Base-by-base conservation (phyloP, 1,140 invertebrate genomes). In the Galleria mellonella region DNA sequence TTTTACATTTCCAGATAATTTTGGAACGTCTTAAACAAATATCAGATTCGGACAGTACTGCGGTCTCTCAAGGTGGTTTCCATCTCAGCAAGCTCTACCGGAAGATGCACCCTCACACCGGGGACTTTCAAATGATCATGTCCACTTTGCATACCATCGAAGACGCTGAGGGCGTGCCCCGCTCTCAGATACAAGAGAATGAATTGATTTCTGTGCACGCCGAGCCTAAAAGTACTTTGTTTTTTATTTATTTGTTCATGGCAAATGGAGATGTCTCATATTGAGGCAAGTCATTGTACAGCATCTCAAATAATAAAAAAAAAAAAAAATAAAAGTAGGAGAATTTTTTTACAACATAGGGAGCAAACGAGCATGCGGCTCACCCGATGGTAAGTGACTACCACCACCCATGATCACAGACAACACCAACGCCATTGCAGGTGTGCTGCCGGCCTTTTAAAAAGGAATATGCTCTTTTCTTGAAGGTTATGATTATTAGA, bases 121-220 rank as follows among this genome's bases (percentile, higher is more conserved):
- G 43, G 0, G 75, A 79, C 57, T 77, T 75, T 52, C 63, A 72
- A 23, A 14, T 73, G 3, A 64, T 81, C 5, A 33, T 69, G 54
- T 41, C 49, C 4, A 60, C 56, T 0, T 32, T 71, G 8, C 66
- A 74, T 27, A 11, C 29, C 3, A 14, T 70, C 4, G 48, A 76
- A 39, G 67, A 71, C 12, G 45, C 43, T 0, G 38, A 36, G 1
- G 67, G 62, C 0, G 15, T 17, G 7, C 57, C 60, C 0, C 41
- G 66, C 0, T 42, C 52, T 0, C 47, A 63, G 29, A 11, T 79
- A 37, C 10, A 36, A 1, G 64, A 69, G 0, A 37, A 17, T 13
- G 9, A 9, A 8, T 13, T 37, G 3, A 8, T 37, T n/a, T 17
- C 9, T n/a, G n/a, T 7, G 1, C 13, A 37, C 3, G 12, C 14